Conservation (phyloP, 2,113 vertebrate species). For the Reinhardtius hippoglossoides region DNA sequence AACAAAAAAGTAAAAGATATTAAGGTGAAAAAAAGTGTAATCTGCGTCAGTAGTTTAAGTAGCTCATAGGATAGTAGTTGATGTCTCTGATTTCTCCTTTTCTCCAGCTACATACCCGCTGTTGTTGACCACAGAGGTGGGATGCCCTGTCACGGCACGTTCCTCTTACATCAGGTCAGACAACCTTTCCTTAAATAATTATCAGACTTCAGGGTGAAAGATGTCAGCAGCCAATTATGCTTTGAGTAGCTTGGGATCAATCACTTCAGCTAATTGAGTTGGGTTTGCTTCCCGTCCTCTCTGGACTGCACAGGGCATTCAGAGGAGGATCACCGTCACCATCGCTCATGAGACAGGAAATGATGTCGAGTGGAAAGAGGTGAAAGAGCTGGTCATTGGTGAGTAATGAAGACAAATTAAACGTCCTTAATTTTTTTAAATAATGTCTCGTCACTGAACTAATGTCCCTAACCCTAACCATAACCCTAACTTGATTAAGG, state of each 20-base stretch:
- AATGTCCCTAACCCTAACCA: not conserved
- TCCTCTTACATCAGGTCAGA: conserved; percentile 94
- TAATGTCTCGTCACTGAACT: not conserved
- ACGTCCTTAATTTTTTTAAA: not conserved
- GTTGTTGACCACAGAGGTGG: conserved; percentile 95
- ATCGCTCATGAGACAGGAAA: conserved; percentile 94
- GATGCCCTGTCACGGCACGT: conserved; percentile 95
- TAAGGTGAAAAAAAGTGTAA: too few species aligned
- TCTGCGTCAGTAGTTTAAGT: too few species aligned
- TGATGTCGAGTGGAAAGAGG: conserved; percentile 96
- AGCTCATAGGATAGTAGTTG: not conserved
- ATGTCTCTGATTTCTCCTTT: conserved; percentile 8
- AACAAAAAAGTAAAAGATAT: too few species aligned
- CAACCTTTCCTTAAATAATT: not conserved
- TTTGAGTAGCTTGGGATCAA: not conserved
- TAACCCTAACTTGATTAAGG: conserved; percentile 63
- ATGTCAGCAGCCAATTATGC: not conserved
- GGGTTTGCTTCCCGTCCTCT: not conserved
- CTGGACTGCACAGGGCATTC: conserved; percentile 88
- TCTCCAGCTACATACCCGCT: conserved; percentile 93
- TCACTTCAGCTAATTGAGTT: not conserved
- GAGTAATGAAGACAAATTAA: conserved; percentile 64
- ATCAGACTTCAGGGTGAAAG: not conserved
- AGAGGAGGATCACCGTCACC: conserved; percentile 95
- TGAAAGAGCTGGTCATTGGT: conserved; percentile 98